These are phyloP conservation scores for Spialia ferax DNA, from an alignment of 2,888 invertebrate genomes.

Conservation along the genomic window DNA sequence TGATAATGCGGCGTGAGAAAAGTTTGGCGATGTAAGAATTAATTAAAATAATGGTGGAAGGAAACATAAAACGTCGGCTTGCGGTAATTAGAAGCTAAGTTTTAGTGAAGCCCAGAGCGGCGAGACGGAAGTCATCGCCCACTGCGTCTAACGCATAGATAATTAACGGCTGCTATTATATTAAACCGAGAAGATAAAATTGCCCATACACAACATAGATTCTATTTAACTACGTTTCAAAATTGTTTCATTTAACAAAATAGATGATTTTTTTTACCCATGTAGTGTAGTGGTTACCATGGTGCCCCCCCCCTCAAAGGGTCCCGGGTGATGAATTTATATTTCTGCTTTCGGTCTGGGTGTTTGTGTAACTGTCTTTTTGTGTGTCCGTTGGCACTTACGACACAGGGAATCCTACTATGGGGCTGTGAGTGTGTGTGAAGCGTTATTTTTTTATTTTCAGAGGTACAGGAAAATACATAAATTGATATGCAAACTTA, in stretches of 20 bases:
- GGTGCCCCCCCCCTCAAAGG: too few species aligned
- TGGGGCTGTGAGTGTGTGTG: too few species aligned
- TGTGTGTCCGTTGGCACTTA: too few species aligned
- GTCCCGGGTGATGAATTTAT: too few species aligned
- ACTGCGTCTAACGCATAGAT: conserved; percentile 49
- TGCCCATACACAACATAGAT: conserved; percentile 23
- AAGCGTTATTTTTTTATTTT: too few species aligned
- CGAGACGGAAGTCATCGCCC: conserved; percentile 60
- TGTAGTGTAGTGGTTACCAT: too few species aligned
- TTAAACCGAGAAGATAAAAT: conserved; percentile 36
- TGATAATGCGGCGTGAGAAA: conserved; percentile 76
- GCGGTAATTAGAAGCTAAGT: conserved; percentile 79
- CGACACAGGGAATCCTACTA: too few species aligned
- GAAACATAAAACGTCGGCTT: conserved; percentile 78
- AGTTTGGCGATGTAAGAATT: conserved; percentile 72
- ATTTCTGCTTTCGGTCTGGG: too few species aligned
- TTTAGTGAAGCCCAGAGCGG: conserved; percentile 62
- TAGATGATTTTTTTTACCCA: too few species aligned
- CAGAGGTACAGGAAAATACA: too few species aligned
- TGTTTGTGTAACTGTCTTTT: too few species aligned
- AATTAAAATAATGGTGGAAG: conserved; percentile 80
- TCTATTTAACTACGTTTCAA: background rate
- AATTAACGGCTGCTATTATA: conserved; percentile 43
- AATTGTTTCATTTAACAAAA: background rate
- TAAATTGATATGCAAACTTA: too few species aligned